Conservation (phyloP, 2,888 invertebrate genomes). For the Cheilosia soror region DNA sequence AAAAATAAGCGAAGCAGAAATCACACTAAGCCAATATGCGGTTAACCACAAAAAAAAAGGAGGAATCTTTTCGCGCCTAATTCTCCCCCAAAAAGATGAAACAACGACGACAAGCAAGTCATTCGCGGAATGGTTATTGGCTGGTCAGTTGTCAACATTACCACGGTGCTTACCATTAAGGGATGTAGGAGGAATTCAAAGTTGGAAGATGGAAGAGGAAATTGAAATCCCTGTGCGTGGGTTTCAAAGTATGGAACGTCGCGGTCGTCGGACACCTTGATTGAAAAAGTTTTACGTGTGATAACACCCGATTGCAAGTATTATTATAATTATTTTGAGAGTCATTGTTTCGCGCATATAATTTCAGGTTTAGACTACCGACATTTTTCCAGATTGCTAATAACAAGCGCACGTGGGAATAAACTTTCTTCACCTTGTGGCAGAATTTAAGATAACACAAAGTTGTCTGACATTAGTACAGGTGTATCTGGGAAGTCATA, state of each 20-base stretch:
- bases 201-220: background rate
- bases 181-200: background rate
- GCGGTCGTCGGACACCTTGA: slow-evolving; percentile 42
- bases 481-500: slow-evolving; percentile 16
- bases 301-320: slow-evolving; percentile 52
- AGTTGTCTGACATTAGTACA: background rate
- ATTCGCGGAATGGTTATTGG: slow-evolving; percentile 48
- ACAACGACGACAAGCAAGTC: slow-evolving; percentile 12
- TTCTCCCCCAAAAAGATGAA: background rate
- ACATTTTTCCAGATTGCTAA: slow-evolving; percentile 4
- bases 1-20: slow-evolving; percentile 40
- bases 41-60: background rate
- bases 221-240: slow-evolving; percentile 10
- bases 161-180: background rate
- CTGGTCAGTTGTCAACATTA: slow-evolving; percentile 18
- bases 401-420: slow-evolving; percentile 15
- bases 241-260: slow-evolving; percentile 3
- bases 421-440: slow-evolving; percentile 17
- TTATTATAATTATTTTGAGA: slow-evolving; percentile 14
- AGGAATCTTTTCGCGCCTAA: slow-evolving; percentile 11
- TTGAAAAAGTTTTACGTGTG: slow-evolving; percentile 64
- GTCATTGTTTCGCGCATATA: slow-evolving; percentile 38
- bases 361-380: background rate
- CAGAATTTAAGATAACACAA: background rate
- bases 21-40: slow-evolving; percentile 17